Conservation (phyloP, 2,113 vertebrate genomes). For the Plecturocebus donacophilus region DNA sequence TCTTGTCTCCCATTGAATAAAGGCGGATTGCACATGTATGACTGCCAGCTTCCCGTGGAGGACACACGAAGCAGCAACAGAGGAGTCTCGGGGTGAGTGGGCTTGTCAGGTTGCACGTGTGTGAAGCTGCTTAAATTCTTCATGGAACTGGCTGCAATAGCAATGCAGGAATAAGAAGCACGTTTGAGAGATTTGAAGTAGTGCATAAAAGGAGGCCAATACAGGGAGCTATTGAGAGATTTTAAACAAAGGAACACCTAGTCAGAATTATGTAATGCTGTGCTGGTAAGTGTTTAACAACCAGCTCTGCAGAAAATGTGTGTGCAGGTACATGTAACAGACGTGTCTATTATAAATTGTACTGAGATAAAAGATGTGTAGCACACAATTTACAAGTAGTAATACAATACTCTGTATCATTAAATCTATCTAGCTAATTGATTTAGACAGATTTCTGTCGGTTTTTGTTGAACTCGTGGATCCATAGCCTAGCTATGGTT, state of each 20-base stretch:
- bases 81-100: background rate
- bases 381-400: background rate
- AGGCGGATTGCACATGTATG: background rate
- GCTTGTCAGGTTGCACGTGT: background rate
- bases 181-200: background rate
- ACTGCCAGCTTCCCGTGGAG: background rate
- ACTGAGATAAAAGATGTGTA: background rate
- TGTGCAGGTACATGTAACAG: background rate
- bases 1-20: background rate
- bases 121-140: background rate
- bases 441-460: background rate
- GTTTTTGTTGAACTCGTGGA: background rate
- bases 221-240: background rate
- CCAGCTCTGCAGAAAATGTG: background rate
- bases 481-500: background rate
- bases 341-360: background rate
- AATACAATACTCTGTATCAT: background rate
- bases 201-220: too few species aligned
- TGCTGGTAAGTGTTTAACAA: background rate
- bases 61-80: background rate
- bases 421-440: background rate
- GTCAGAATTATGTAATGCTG: background rate
- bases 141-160: background rate
- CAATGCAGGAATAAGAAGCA: background rate
- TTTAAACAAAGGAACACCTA: background rate